Evolutionary conservation across 2,113 vertebrate genomes (phyloP).

Genomic region (Craseonycteris thonglongyai): DNA sequence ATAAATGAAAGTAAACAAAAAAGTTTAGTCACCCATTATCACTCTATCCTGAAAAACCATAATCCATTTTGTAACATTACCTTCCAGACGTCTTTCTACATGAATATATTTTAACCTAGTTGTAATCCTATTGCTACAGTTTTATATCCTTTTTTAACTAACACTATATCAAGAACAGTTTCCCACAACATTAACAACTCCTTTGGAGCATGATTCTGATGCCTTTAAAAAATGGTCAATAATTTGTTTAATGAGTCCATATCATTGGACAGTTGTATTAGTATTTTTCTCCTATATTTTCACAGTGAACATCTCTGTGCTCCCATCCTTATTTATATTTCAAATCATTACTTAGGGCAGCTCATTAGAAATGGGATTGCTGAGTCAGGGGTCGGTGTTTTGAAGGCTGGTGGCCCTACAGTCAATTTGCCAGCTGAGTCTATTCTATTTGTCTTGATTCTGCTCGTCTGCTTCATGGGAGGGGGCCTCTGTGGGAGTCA

Average conservation of each 20-base stretch:
- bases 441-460: not conserved
- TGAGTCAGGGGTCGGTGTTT: not conserved
- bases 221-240: not conserved
- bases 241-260: not conserved
- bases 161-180: not conserved
- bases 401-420: not conserved
- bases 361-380: not conserved
- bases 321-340: not conserved
- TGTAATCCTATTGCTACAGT: not conserved
- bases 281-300: not conserved
- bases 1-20: not conserved
- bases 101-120: not conserved
- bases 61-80: not conserved
- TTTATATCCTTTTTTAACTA: not conserved
- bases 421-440: not conserved
- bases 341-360: too few species aligned
- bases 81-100: not conserved
- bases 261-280: not conserved
- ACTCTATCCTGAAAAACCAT: not conserved
- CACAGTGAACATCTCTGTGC: not conserved
- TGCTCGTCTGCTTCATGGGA: not conserved
- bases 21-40: not conserved
- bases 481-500: not conserved
- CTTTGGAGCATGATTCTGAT: not conserved
- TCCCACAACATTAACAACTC: not conserved